A percentile compares a stretch with the other conserved stretches of the same genome.
phyloP scores from a whole-genome alignment of 2,888 invertebrate species.

The Mythimna pallens region DNA sequence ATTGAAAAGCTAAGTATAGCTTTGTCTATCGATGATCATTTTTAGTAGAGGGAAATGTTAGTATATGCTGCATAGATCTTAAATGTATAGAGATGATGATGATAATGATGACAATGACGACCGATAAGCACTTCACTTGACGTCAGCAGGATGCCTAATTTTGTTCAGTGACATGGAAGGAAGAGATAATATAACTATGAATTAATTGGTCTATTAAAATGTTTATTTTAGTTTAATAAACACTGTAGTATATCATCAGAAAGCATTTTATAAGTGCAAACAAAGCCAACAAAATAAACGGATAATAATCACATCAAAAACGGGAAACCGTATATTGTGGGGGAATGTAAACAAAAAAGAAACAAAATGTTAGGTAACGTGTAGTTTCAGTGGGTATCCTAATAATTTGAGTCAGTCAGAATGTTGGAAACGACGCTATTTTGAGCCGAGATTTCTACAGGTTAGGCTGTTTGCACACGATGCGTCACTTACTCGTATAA shows the following conservation, averaged over 20 bases:
- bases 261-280: conserved; percentile 21
- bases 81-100: neutral
- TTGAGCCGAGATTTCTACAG: conserved; percentile 66
- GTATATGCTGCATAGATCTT: neutral
- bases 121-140: neutral
- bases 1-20: conserved; percentile 1
- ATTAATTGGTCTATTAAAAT: conserved; percentile 15
- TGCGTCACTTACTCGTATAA: conserved; percentile 12
- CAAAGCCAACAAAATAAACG: conserved; percentile 36
- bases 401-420: conserved; percentile 70
- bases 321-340: conserved; percentile 53
- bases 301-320: conserved; percentile 57
- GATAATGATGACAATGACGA: too few relatives aligned
- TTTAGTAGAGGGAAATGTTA: neutral
- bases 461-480: conserved; percentile 54
- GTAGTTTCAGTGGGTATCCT: conserved; percentile 67
- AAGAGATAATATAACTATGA: conserved; percentile 3
- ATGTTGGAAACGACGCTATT: conserved; percentile 74
- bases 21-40: conserved; percentile 2
- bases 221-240: neutral
- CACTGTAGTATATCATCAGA: neutral
- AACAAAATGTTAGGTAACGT: conserved; percentile 58
- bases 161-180: neutral
- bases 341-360: conserved; percentile 60
- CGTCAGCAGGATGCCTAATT: neutral